Percentiles rank a stretch among this genome's conserved stretches.
phyloP scores from a whole-genome alignment of 2,113 vertebrate genomes.

The Phasianus colchicus region DNA sequence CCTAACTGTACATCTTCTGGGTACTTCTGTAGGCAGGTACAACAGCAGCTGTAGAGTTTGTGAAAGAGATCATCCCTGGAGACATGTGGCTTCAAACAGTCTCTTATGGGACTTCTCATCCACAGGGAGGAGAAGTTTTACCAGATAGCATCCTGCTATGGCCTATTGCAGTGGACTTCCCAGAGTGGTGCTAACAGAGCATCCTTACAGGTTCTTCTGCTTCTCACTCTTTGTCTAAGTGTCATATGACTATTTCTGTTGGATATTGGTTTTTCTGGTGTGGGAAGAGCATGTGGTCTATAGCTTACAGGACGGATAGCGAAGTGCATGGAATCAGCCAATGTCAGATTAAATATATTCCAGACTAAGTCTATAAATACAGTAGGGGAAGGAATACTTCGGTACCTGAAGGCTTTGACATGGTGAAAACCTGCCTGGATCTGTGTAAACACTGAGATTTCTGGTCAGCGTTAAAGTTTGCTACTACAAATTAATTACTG shows the following conservation, averaged over 20 bases:
- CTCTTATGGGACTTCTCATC: background rate
- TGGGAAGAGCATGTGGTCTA: background rate
- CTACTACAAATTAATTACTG: background rate
- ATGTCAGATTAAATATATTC: background rate
- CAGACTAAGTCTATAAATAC: background rate
- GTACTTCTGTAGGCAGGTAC: background rate
- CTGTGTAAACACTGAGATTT: background rate
- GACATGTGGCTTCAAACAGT: background rate
- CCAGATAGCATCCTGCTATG: background rate
- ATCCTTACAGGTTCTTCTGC: background rate
- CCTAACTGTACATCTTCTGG: background rate
- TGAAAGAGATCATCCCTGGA: background rate
- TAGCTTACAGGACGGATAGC: background rate
- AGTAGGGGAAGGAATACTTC: background rate
- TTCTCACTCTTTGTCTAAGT: background rate
- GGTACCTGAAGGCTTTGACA: background rate
- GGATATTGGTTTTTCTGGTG: background rate
- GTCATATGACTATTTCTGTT: background rate
- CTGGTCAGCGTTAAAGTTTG: background rate
- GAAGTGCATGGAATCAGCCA: background rate
- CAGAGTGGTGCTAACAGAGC: fast-evolving
- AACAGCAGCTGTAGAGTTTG: background rate
- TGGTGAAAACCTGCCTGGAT: background rate
- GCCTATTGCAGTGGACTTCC: background rate
- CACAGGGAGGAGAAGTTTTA: background rate